Evolutionary conservation across 1,140 invertebrate genomes (phyloP).

Genomic region (Cecropterus lyciades): DNA sequence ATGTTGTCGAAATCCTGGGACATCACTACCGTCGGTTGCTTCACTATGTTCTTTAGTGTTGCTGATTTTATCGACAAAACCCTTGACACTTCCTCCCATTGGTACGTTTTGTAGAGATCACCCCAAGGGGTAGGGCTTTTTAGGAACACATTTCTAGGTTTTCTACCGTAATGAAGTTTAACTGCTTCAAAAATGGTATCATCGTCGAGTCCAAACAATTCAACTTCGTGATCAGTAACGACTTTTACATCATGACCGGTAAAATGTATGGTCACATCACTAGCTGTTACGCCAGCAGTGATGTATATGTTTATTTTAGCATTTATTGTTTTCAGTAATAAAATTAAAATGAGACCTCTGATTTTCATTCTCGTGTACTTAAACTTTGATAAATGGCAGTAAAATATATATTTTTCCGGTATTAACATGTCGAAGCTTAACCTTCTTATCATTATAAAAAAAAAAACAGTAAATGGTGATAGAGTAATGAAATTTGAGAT

Average conservation of each 20-base stretch:
- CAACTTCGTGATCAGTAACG: conserved; percentile 41
- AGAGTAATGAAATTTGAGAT: no score
- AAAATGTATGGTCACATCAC: conserved; percentile 35
- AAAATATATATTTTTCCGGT: not conserved
- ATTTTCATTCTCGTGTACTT: not conserved
- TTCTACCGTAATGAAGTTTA: conserved; percentile 34
- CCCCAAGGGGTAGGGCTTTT: conserved; percentile 55
- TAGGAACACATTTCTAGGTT: conserved; percentile 48
- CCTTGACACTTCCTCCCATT: conserved; percentile 59
- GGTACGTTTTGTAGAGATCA: conserved; percentile 56
- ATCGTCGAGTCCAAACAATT: conserved; percentile 36
- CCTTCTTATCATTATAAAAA: no score
- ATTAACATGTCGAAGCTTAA: not conserved
- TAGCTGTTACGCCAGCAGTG: conserved; percentile 22
- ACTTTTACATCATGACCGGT: conserved; percentile 38
- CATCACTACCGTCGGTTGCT: conserved; percentile 49
- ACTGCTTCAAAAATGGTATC: conserved; percentile 26
- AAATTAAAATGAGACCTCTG: conserved; percentile 7
- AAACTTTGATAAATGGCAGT: not conserved
- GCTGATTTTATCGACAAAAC: conserved; percentile 59
- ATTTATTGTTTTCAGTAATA: conserved; percentile 30
- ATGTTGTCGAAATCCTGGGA: conserved; percentile 66
- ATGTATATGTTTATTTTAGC: conserved; percentile 41
- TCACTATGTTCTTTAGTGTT: conserved; percentile 45
- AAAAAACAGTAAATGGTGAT: no score